These are phyloP conservation scores for Erebia aethiops DNA, from an alignment of 2,888 invertebrate species.

Conservation along the genomic window DNA sequence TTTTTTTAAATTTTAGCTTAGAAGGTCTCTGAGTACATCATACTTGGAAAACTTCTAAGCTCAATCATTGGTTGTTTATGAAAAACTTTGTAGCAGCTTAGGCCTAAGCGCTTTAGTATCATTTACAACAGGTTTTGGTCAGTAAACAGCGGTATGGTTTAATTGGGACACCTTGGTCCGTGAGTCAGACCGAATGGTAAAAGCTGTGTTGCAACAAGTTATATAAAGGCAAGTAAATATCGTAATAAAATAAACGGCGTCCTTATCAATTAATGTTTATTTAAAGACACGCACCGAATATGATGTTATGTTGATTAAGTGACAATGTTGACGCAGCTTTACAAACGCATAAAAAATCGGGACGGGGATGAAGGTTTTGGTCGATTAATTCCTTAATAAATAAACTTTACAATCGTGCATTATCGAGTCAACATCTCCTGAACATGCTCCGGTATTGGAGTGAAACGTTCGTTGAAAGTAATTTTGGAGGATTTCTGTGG, in stretches of 20 bases:
- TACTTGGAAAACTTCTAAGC: no score
- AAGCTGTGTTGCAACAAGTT: constrained; percentile 20
- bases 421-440: no score
- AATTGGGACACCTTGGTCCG: constrained; percentile 24
- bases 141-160: constrained; percentile 22
- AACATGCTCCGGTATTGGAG: no score
- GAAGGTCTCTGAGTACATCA: no score
- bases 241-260: constrained; percentile 1
- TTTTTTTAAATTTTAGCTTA: no score
- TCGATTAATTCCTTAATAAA: no score
- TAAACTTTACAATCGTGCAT: no score
- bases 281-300: not conserved
- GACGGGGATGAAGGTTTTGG: no score
- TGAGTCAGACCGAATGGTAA: constrained; percentile 29
- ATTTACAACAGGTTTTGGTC: constrained; percentile 24
- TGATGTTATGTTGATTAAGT: no score
- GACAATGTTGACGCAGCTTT: not conserved
- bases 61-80: not conserved
- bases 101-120: not conserved
- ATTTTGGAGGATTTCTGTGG: no score
- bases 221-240: constrained; percentile 19
- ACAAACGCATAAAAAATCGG: not conserved
- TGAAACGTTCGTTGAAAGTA: no score
- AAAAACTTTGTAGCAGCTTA: not conserved
- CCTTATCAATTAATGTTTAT: not conserved